phyloP scores from a whole-genome alignment of 2,888 invertebrate species.

The Melanchra persicariae region DNA sequence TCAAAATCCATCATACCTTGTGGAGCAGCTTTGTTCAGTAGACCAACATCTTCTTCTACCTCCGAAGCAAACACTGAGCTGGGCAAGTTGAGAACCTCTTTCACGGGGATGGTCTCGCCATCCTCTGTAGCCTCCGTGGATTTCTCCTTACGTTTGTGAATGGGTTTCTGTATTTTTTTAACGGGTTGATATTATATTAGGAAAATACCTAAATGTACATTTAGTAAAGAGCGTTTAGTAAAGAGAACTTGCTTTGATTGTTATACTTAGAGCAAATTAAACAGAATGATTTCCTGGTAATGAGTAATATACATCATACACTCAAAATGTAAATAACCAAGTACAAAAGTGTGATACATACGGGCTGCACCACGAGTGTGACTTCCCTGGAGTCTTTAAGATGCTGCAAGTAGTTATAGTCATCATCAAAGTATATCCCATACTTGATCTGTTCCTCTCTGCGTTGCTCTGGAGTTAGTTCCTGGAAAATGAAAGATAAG shows the following conservation, averaged over 20 bases:
- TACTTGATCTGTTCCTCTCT: constrained; percentile 95
- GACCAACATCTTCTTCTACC: constrained; percentile 95
- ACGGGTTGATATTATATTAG: too few species aligned
- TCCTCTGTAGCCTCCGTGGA: constrained; percentile 51
- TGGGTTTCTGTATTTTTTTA: constrained; percentile 78
- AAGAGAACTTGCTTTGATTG: too few species aligned
- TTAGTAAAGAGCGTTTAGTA: too few species aligned
- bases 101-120: constrained; percentile 64
- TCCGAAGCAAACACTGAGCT: constrained; percentile 97
- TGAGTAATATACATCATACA: too few species aligned
- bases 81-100: constrained; percentile 91
- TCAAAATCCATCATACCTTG: constrained; percentile 87
- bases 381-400: constrained; percentile 92
- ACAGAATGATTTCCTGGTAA: too few species aligned
- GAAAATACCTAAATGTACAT: too few species aligned
- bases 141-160: constrained; percentile 83
- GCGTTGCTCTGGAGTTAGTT: constrained; percentile 87
- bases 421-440: constrained; percentile 98
- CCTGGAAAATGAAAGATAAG: too few species aligned
- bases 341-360: too few species aligned
- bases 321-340: too few species aligned
- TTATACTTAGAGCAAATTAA: too few species aligned
- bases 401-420: constrained; percentile 98
- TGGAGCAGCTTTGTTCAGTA: constrained; percentile 95
- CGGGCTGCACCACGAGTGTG: constrained; percentile 90